Evolutionary conservation across 1,140 invertebrate species (phyloP).

Genomic region (Drosophila neocordata): DNA sequence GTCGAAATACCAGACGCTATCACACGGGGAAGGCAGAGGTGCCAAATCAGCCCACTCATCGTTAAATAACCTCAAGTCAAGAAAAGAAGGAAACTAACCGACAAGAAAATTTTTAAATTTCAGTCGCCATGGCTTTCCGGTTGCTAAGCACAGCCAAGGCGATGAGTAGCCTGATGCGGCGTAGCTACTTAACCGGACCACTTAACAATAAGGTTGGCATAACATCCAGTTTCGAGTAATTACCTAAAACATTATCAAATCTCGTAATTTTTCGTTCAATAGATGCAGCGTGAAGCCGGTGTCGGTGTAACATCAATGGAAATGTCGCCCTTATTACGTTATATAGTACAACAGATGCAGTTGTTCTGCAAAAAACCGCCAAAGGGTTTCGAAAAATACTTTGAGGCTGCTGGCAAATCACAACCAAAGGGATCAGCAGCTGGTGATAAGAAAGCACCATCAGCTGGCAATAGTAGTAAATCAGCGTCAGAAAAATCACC

Average conservation of each 20-base stretch:
- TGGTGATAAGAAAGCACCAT: slow-evolving; percentile 83
- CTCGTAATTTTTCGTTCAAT: not conserved
- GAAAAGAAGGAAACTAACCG: not conserved
- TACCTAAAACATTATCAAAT: not conserved
- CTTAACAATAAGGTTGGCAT: slow-evolving; percentile 37
- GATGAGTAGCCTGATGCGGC: slow-evolving; percentile 59
- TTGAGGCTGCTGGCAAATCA: slow-evolving; percentile 85
- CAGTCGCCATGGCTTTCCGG: slow-evolving; percentile 67
- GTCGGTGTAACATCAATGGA: slow-evolving; percentile 33
- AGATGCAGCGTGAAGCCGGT: slow-evolving; percentile 44
- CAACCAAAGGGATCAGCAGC: slow-evolving; percentile 41
- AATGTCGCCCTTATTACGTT: slow-evolving; percentile 60
- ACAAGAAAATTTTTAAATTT: slow-evolving; percentile 16
- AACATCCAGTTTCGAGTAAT: not conserved
- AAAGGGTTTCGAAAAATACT: slow-evolving; percentile 97
- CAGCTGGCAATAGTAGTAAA: slow-evolving; percentile 28
- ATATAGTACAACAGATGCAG: slow-evolving; percentile 64
- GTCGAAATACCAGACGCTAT: slow-evolving; percentile 9
- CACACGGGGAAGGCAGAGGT: slow-evolving; percentile 11
- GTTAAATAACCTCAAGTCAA: slow-evolving; percentile 70
- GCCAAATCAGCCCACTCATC: slow-evolving; percentile 46
- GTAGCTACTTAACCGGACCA: slow-evolving; percentile 55
- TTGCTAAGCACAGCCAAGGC: slow-evolving; percentile 66
- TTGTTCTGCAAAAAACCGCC: slow-evolving; percentile 84
- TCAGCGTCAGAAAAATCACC: slow-evolving; percentile 39